A percentile compares a stretch with the other conserved stretches of the same genome.
phyloP scores from a whole-genome alignment of 2,113 vertebrate genomes.

The Tachysurus vachellii region DNA sequence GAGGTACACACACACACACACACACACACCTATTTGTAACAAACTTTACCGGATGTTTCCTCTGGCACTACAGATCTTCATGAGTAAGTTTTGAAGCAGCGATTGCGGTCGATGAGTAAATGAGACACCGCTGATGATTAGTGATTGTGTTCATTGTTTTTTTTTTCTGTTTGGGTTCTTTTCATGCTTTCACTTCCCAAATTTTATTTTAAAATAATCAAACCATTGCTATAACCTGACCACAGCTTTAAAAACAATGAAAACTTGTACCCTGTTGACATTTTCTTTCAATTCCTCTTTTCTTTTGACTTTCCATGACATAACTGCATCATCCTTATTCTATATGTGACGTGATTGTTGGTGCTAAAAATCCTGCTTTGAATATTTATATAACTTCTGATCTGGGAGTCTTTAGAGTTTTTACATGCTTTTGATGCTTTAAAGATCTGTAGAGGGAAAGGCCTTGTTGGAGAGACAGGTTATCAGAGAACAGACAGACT shows the following conservation, averaged over 20 bases:
- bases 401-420: not conserved
- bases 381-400: not conserved
- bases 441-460: not conserved
- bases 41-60: not conserved
- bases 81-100: not conserved
- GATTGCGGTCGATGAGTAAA: too few relatives aligned
- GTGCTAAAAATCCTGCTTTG: not conserved
- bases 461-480: not conserved
- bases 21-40: not conserved
- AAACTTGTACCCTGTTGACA: not conserved
- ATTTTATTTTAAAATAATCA: not conserved
- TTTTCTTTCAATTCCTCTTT: not conserved
- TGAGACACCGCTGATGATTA: too few relatives aligned
- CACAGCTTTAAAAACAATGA: not conserved
- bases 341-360: not conserved
- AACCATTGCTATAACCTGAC: not conserved
- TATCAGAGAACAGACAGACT: not conserved
- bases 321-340: not conserved
- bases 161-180: not conserved
- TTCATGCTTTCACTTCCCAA: constrained; percentile 4
- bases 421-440: not conserved
- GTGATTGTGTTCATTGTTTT: not conserved
- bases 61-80: not conserved
- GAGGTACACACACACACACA: constrained; percentile 50
- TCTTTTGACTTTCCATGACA: not conserved